Evolutionary conservation across 2,888 invertebrate genomes (phyloP).

Genomic region (Octonoba sinensis): DNA sequence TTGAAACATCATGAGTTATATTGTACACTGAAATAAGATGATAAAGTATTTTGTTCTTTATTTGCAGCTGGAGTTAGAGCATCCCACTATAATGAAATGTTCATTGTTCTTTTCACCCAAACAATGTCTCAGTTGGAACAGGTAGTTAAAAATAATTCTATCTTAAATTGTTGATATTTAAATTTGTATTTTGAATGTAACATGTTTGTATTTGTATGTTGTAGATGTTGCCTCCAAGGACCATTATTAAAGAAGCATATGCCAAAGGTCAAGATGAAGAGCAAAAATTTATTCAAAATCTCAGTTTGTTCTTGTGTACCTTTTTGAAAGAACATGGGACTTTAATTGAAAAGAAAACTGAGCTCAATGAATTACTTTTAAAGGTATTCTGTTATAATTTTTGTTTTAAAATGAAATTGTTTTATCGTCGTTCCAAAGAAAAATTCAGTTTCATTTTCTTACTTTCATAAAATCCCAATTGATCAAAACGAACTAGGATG

Average conservation of each 20-base stretch:
- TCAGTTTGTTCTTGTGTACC: constrained; percentile 96
- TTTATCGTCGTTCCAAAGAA: too few species aligned
- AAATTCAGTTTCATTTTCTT: too few species aligned
- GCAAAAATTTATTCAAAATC: constrained; percentile 98
- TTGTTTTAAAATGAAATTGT: neutral
- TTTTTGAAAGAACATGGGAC: constrained; percentile 96
- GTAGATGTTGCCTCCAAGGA: constrained; percentile 87
- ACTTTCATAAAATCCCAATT: too few species aligned
- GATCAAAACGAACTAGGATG: too few species aligned
- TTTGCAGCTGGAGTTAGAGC: constrained; percentile 82
- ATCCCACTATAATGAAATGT: constrained; percentile 90
- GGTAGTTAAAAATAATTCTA: constrained; percentile 68
- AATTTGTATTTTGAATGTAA: neutral
- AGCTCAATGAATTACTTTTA: constrained; percentile 81
- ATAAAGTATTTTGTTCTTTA: neutral
- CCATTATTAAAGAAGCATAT: constrained; percentile 95
- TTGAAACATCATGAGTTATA: neutral
- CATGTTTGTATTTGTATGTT: constrained; percentile 58
- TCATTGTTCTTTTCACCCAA: constrained; percentile 88
- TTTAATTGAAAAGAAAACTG: constrained; percentile 83
- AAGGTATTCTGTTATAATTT: constrained; percentile 71
- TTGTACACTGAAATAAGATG: neutral
- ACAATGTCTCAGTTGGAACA: constrained; percentile 92
- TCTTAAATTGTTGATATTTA: neutral
- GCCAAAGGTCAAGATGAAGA: constrained; percentile 94